Conservation (phyloP, 2,797 vertebrate genomes). For the Catostomus latipinnis region DNA sequence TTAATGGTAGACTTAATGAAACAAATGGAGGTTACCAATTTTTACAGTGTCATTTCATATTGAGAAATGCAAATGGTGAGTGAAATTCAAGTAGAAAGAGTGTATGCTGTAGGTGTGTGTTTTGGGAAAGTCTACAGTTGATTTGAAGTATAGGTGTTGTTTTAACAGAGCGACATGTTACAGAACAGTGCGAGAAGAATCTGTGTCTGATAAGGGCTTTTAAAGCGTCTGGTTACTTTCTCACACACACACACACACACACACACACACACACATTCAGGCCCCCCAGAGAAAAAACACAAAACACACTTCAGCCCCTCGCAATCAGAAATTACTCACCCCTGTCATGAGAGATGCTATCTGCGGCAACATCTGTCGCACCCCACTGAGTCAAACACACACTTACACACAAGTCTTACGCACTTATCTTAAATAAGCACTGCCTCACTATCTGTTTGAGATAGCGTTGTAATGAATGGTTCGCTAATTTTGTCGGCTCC, state of each 20-base stretch:
- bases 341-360: slow-evolving; percentile 73
- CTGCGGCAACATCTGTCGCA: slow-evolving; percentile 76
- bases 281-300: slow-evolving; percentile 26
- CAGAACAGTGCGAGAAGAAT: background rate
- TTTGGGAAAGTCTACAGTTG: background rate
- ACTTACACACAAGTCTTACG: slow-evolving; percentile 48
- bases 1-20: too few relatives aligned
- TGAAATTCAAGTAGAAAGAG: too few relatives aligned
- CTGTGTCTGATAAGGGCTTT: slow-evolving; percentile 16
- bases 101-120: background rate
- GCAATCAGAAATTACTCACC: slow-evolving; percentile 63
- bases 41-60: too few relatives aligned
- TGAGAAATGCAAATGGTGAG: too few relatives aligned
- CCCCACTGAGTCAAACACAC: slow-evolving; percentile 54
- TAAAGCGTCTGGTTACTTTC: slow-evolving; percentile 40
- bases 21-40: too few relatives aligned
- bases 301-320: slow-evolving; percentile 43
- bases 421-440: slow-evolving; percentile 18
- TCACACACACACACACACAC: slow-evolving; percentile 57
- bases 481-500: slow-evolving; percentile 25
- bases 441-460: slow-evolving; percentile 35
- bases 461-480: slow-evolving; percentile 30
- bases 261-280: slow-evolving; percentile 50
- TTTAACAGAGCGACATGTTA: slow-evolving; percentile 32
- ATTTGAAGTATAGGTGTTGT: background rate